Base-by-base conservation (phyloP, 1,140 invertebrate species). In the Amyelois transitella region DNA sequence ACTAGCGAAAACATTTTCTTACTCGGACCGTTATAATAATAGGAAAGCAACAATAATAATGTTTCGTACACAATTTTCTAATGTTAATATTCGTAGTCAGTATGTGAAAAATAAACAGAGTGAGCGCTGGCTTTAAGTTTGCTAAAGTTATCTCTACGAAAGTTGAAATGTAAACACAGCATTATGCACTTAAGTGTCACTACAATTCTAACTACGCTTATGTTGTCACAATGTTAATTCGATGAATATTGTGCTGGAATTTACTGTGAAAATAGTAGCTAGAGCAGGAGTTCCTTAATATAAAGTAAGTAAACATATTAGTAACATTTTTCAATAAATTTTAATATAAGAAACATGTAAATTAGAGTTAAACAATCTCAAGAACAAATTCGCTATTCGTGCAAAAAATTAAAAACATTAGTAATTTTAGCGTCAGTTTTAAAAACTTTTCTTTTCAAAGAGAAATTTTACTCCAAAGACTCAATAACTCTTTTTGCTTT, bases 51-150 rank as follows among this genome's bases (percentile, higher is more conserved):
- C 69, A 70, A 66, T 67, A 76, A 69, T 71, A 75, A 75, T 66
- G 59, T 58, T 60, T 58, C 51, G 67, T 64, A 72, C 60, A 78
- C 71, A 73, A 73, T 63, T 59, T 67, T 62, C 51, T 62, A 73
- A 80, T 60, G 77, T 71, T 79, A 79, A 78, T 81, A 76, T 65
- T 68, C 75, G 58, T 49, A 66, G 66, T 4, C 53, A 59, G 65
- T 79, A 81, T 84, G 81, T 86, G 81, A 86, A 84, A 78, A 84
- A 78, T 84, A 81, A 86, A 87, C 77, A 87, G 52, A 51, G 61
- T 75, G 69, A 71, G 69, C 62, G 54, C 64, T 69, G 58, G 72
- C 67, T 75, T 78, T 72, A 61, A 68, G 80, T 84, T 84, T 84
- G 84, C 82, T 79, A 86, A 87, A 83, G 73, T 67, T 84, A 87